A percentile compares a stretch with the other conserved stretches of the same genome.
Evolutionary conservation across 2,797 vertebrate species (phyloP).

Genomic region (Sebastes nivosus): DNA sequence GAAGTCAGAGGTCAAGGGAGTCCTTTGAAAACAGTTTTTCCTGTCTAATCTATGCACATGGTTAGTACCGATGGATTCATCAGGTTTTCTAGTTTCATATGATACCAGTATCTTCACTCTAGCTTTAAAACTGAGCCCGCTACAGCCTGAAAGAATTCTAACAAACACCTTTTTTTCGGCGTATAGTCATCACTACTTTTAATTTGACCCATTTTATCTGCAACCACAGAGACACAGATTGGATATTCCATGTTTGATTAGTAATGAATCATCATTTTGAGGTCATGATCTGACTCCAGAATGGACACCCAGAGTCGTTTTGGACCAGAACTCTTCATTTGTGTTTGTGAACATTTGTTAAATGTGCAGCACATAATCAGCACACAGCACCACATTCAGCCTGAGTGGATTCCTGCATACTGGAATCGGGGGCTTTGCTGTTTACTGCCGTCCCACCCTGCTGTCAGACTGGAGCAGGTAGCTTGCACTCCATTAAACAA

Average conservation of each 20-base stretch:
- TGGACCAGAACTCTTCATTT: constrained; percentile 35
- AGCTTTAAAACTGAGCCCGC: no score
- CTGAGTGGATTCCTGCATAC: constrained; percentile 48
- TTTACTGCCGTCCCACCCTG: constrained; percentile 60
- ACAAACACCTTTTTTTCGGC: not conserved
- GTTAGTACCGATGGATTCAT: no score
- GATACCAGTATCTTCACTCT: no score
- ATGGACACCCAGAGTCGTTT: constrained; percentile 11
- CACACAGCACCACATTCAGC: constrained; percentile 26
- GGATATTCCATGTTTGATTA: constrained; percentile 25
- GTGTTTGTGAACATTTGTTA: constrained; percentile 66
- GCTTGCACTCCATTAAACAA: constrained; percentile 97
- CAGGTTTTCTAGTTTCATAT: no score
- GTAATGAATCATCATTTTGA: constrained; percentile 18
- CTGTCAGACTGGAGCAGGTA: constrained; percentile 94
- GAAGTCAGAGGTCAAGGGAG: no score
- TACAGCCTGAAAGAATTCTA: no score
- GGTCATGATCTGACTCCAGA: constrained; percentile 26
- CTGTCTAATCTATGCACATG: no score
- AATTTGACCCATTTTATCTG: not conserved
- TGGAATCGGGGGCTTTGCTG: constrained; percentile 9
- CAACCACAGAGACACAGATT: constrained; percentile 20
- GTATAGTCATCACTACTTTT: not conserved
- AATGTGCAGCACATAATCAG: constrained; percentile 54
- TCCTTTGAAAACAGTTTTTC: no score